Evolutionary conservation across 2,888 invertebrate species (phyloP).

Genomic region (Epicampocera succincta): DNA sequence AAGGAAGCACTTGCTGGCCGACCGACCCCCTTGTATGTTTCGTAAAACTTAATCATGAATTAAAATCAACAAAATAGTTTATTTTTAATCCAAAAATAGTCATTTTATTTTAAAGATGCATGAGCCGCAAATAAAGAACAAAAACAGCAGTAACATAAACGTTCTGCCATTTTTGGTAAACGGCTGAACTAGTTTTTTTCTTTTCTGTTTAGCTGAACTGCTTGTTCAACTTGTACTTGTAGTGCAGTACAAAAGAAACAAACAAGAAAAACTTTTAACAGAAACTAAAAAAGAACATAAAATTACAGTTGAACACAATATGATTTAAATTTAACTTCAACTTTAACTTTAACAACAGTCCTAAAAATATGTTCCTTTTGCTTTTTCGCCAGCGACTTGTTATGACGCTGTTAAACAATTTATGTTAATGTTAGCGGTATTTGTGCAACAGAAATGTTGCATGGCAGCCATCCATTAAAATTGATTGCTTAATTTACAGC

Average conservation of each 20-base stretch:
- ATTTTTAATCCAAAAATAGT: conserved; percentile 33
- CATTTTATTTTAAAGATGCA: conserved; percentile 39
- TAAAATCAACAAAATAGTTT: conserved; percentile 39
- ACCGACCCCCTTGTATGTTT: neutral
- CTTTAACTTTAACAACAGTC: neutral
- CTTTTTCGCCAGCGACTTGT: neutral
- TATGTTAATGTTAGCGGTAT: conserved; percentile 57
- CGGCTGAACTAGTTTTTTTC: conserved; percentile 30
- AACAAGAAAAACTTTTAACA: neutral
- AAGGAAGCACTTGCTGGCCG: too few species aligned
- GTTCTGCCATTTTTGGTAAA: conserved; percentile 30
- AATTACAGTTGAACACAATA: neutral
- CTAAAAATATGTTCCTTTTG: neutral
- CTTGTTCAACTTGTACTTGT: too few species aligned
- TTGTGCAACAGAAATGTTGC: neutral
- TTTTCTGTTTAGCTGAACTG: neutral
- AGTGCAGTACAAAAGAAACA: neutral
- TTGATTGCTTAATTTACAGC: conserved; percentile 32
- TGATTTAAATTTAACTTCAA: conserved; percentile 13
- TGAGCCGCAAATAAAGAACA: conserved; percentile 14
- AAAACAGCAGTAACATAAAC: neutral
- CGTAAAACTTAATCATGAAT: conserved; percentile 42
- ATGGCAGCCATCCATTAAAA: conserved; percentile 31
- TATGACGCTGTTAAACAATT: conserved; percentile 26
- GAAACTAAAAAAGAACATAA: conserved; percentile 14